Conservation (phyloP, 2,797 vertebrate genomes). For the Enteromius unitaeniatus region DNA sequence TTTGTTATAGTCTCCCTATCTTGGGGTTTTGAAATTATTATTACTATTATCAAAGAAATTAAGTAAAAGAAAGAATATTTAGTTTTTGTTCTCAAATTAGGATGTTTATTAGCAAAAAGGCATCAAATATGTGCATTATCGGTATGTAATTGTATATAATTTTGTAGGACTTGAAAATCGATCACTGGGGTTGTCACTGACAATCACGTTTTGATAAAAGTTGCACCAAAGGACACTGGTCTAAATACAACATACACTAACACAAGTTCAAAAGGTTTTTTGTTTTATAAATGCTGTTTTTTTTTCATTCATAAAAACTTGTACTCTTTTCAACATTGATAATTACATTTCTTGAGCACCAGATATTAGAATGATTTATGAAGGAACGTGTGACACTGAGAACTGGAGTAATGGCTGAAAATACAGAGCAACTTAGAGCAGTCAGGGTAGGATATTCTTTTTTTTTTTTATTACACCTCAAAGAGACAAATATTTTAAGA, state of each 20-base stretch:
- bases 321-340: not conserved
- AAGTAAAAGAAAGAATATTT: not conserved
- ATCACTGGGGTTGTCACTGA: not conserved
- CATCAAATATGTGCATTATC: not conserved
- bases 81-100: not conserved
- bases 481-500: conserved; percentile 95
- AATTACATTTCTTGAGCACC: not conserved
- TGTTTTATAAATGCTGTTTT: not conserved
- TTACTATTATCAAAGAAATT: not conserved
- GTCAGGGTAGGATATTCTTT: conserved; percentile 27
- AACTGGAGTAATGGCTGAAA: not conserved
- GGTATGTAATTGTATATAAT: not conserved
- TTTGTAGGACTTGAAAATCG: not conserved
- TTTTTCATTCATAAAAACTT: not conserved
- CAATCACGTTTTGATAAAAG: not conserved
- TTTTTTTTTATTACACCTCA: conserved; percentile 87
- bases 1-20: not conserved
- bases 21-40: not conserved
- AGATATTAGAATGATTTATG: not conserved
- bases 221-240: not conserved
- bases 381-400: not conserved
- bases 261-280: not conserved
- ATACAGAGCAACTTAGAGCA: not conserved
- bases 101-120: not conserved
- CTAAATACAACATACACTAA: not conserved